Evolutionary conservation across 2,113 vertebrate genomes (phyloP).

Genomic region (Halcyon malimbica): DNA sequence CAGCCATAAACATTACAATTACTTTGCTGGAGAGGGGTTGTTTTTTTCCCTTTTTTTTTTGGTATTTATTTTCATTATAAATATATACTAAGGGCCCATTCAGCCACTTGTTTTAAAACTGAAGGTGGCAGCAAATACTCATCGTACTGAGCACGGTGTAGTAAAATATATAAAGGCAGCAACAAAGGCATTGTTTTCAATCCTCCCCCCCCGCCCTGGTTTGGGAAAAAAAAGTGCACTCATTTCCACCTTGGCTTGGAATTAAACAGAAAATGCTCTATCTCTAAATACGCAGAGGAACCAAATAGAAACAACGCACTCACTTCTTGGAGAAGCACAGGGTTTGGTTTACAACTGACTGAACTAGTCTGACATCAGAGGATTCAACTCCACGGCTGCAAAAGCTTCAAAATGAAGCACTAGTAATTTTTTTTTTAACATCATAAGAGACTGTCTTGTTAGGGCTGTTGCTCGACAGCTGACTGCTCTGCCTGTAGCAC

Average conservation of each 20-base stretch:
- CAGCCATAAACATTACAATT: background rate
- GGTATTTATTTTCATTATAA: background rate
- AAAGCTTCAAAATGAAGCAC: background rate
- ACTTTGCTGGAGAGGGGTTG: background rate
- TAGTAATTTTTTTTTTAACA: background rate
- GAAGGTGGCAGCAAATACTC: slow-evolving; percentile 61
- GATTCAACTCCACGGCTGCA: background rate
- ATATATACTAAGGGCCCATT: background rate
- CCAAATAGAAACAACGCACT: background rate
- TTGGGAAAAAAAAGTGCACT: background rate
- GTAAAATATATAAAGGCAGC: background rate
- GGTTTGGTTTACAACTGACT: background rate
- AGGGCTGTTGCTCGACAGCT: background rate
- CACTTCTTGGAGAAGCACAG: background rate
- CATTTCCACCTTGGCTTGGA: background rate
- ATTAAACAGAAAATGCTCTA: background rate
- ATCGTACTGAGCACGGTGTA: background rate
- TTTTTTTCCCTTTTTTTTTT: background rate
- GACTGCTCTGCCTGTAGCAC: background rate
- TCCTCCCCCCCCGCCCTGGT: background rate
- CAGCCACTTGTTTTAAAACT: background rate
- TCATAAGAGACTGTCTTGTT: background rate
- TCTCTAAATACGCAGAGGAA: background rate
- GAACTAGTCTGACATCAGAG: background rate
- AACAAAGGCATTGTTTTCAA: background rate